These are phyloP conservation scores for Pristis pectinata DNA, from an alignment of 2,797 vertebrate species.

Conservation along the genomic window DNA sequence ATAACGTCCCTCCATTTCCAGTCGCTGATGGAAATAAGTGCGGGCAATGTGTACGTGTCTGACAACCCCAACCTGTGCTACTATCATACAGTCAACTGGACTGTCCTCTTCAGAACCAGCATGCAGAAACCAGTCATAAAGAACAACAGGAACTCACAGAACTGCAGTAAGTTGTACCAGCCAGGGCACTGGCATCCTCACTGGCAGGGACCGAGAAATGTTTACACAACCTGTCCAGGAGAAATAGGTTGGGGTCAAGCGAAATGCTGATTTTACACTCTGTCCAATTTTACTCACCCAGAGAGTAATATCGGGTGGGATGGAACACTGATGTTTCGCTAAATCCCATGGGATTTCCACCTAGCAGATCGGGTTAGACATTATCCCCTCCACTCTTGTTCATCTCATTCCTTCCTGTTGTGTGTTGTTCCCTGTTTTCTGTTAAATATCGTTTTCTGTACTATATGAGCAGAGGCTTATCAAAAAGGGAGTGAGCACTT, in stretches of 20 bases:
- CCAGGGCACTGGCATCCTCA: background rate
- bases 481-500: too few species aligned
- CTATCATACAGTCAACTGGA: constrained; percentile 97
- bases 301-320: background rate
- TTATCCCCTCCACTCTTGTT: background rate
- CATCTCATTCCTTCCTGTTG: background rate
- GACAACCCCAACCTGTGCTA: constrained; percentile 93
- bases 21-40: constrained; percentile 88
- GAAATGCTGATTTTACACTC: background rate
- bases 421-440: too few species aligned
- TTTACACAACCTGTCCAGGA: background rate
- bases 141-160: constrained; percentile 78
- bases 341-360: background rate
- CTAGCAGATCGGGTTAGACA: background rate
- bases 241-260: background rate
- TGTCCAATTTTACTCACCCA: background rate
- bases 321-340: background rate
- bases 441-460: background rate
- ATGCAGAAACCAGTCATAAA: constrained; percentile 80
- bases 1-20: constrained; percentile 88
- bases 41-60: constrained; percentile 92
- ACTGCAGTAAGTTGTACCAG: constrained; percentile 77
- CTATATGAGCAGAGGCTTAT: too few species aligned
- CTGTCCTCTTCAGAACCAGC: constrained; percentile 77
- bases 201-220: background rate